Evolutionary conservation across 2,113 vertebrate genomes (phyloP).

Genomic region (Anolis carolinensis): DNA sequence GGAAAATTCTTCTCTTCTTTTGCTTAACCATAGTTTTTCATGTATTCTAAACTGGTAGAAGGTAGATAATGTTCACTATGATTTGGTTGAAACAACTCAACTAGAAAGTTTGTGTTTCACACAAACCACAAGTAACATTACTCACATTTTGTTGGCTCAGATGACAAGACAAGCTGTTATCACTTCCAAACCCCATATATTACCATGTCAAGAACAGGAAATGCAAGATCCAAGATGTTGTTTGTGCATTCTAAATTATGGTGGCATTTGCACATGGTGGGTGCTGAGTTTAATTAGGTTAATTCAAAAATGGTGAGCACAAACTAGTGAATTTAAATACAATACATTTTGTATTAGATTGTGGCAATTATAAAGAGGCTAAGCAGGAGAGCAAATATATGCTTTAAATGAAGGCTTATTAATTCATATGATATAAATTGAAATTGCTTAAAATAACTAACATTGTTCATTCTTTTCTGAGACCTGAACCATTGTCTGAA

Average conservation of each 20-base stretch:
- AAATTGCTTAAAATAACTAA: conserved; percentile 10
- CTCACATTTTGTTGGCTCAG: neutral
- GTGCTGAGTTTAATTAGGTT: neutral
- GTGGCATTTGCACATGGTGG: neutral
- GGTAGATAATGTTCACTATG: neutral
- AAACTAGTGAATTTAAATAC: neutral
- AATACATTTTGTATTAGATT: neutral
- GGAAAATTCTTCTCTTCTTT: neutral
- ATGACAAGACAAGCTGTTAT: neutral
- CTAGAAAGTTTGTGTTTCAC: neutral
- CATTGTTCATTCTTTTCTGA: neutral
- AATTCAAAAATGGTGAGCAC: neutral
- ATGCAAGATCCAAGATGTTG: neutral
- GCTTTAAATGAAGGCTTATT: neutral
- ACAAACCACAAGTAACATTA: neutral
- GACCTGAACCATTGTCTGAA: neutral
- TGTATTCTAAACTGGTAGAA: neutral
- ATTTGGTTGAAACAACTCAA: neutral
- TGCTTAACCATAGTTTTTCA: neutral
- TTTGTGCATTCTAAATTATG: neutral
- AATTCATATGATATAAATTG: neutral
- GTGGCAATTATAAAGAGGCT: neutral
- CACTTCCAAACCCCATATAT: neutral
- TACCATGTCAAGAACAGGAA: neutral
- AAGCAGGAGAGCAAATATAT: neutral